Percentiles rank a stretch among this genome's conserved stretches.
Conservation (phyloP, 2,888 invertebrate genomes). For the Patella caerulea region DNA sequence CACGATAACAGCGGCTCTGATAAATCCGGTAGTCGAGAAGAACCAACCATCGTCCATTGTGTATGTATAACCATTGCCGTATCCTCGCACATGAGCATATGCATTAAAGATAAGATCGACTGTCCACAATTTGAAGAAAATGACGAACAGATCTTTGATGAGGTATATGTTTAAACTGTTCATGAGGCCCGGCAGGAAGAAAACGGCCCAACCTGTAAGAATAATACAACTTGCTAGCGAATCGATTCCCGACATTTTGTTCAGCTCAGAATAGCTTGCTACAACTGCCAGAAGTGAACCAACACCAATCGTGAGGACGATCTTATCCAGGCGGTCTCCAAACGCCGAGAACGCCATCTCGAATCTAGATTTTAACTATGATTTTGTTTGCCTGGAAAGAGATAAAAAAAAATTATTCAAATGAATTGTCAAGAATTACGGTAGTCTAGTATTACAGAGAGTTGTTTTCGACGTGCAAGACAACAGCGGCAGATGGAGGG, state of each 20-base stretch:
- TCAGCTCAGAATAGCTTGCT: background rate
- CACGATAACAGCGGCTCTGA: background rate
- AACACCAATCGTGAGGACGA: background rate
- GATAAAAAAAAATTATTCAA: too few species aligned
- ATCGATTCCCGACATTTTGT: background rate
- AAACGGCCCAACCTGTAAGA: background rate
- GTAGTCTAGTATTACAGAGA: too few species aligned
- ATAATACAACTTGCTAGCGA: background rate
- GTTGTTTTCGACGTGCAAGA: too few species aligned
- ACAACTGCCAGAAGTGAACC: background rate
- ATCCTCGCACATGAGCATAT: background rate
- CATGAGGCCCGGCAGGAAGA: background rate
- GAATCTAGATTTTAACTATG: background rate
- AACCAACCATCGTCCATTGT: background rate
- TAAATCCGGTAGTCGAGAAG: background rate
- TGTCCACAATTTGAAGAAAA: constrained; percentile 3
- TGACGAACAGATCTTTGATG: background rate
- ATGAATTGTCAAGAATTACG: too few species aligned
- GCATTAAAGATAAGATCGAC: background rate
- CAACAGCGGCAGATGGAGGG: too few species aligned
- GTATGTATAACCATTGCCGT: constrained; percentile 4
- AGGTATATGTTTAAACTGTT: background rate
- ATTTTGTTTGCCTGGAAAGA: too few species aligned
- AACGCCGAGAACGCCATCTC: background rate
- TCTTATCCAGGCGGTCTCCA: background rate